Percentiles rank a stretch among this genome's conserved stretches.
These are phyloP conservation scores for Tribolium freemani DNA, from an alignment of 2,888 invertebrate genomes.

Conservation along the genomic window DNA sequence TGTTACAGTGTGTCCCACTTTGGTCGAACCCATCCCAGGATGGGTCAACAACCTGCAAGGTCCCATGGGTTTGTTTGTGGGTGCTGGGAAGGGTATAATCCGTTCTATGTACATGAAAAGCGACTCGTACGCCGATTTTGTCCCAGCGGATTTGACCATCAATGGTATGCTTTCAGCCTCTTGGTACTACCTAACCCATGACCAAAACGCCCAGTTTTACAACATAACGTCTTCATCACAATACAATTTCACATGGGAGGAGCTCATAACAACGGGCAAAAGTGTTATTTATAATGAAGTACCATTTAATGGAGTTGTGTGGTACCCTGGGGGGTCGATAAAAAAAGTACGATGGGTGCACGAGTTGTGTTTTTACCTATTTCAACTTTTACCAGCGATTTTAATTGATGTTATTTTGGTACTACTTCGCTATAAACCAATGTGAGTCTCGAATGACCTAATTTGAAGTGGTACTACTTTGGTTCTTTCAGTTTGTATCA, in stretches of 20 bases:
- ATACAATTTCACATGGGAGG: slow-evolving; percentile 88
- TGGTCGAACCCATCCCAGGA: slow-evolving; percentile 83
- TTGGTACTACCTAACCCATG: slow-evolving; percentile 69
- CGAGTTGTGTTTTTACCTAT: slow-evolving; percentile 85
- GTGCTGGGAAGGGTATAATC: slow-evolving; percentile 87
- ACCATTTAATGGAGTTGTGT: slow-evolving; percentile 87
- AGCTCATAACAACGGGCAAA: slow-evolving; percentile 85
- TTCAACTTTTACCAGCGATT: slow-evolving; percentile 93
- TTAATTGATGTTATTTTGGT: slow-evolving; percentile 84
- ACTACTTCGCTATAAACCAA: slow-evolving; percentile 87
- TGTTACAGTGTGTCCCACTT: slow-evolving; percentile 81
- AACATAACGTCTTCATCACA: slow-evolving; percentile 85
- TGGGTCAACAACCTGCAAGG: slow-evolving; percentile 95
- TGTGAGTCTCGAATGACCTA: slow-evolving; percentile 73
- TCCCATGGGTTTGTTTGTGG: slow-evolving; percentile 86
- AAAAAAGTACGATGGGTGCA: slow-evolving; percentile 83
- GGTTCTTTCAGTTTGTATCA: slow-evolving; percentile 77
- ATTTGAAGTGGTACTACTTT: background rate
- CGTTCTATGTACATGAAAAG: slow-evolving; percentile 85
- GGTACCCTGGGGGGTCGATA: slow-evolving; percentile 90
- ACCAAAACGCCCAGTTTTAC: slow-evolving; percentile 68
- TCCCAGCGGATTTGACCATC: slow-evolving; percentile 85
- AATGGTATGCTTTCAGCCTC: slow-evolving; percentile 83
- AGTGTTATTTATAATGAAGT: slow-evolving; percentile 82
- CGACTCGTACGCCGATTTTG: slow-evolving; percentile 75